phyloP scores from a whole-genome alignment of 2,113 vertebrate species.

The Platichthys stellatus region DNA sequence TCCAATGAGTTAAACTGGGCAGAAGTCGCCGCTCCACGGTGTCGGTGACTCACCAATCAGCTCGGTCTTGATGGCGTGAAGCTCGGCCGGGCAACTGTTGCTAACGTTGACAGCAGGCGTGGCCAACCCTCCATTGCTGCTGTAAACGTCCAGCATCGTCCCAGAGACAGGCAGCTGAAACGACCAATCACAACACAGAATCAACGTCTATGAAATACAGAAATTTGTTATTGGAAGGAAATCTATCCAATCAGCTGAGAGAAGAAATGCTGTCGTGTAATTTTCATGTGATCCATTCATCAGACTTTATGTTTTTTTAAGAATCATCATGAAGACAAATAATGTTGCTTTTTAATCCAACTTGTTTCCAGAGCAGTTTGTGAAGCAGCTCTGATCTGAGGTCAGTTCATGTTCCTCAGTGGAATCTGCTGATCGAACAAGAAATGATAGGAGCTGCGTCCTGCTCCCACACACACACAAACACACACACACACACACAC shows the following conservation, averaged over 20 bases:
- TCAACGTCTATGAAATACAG: background rate
- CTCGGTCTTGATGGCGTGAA: constrained; percentile 86
- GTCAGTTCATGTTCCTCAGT: background rate
- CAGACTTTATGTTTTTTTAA: no score
- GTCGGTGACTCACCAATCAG: constrained; percentile 76
- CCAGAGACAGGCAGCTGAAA: constrained; percentile 85
- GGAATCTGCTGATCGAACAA: constrained; percentile 32
- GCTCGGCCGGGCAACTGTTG: constrained; percentile 90
- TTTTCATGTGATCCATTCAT: background rate
- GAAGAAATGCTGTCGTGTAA: background rate
- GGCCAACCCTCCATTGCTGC: constrained; percentile 68
- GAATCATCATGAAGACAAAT: no score
- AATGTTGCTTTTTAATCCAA: no score
- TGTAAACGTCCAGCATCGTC: constrained; percentile 85
- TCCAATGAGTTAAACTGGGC: no score
- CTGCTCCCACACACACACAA: background rate
- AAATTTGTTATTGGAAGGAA: background rate
- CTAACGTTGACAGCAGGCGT: constrained; percentile 82
- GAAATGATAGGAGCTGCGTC: constrained; percentile 3
- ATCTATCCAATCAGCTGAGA: no score
- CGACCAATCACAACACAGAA: constrained; percentile 45
- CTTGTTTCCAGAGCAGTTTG: no score
- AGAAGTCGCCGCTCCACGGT: no score
- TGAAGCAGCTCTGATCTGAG: background rate
- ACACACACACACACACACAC: background rate